A percentile compares a stretch with the other conserved stretches of the same genome.
Conservation (phyloP, 2,888 invertebrate species). For the Parapristionchus giblindavisi region DNA sequence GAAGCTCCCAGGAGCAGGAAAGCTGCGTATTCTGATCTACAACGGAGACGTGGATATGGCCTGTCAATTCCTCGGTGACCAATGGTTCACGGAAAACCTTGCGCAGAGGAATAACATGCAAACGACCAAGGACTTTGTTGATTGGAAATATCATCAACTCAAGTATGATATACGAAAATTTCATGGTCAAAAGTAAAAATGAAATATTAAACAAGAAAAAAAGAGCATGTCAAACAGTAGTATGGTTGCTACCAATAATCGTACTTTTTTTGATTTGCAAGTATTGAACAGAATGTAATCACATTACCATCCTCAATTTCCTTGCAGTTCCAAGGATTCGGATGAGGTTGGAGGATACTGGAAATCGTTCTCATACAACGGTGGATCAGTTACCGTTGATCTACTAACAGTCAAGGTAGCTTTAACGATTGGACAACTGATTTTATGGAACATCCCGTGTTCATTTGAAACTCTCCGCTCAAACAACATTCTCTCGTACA, state of each 20-base stretch:
- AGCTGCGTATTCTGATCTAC: slow-evolving; percentile 57
- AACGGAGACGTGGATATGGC: slow-evolving; percentile 66
- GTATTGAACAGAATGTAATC: not conserved
- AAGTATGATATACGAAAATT: no score
- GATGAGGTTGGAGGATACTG: slow-evolving; percentile 44
- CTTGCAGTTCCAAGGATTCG: not conserved
- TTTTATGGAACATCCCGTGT: no score
- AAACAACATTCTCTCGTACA: no score
- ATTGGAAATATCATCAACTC: slow-evolving; percentile 58
- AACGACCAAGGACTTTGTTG: slow-evolving; percentile 39
- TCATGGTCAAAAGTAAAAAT: no score
- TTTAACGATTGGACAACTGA: no score
- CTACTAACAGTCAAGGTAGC: slow-evolving; percentile 53
- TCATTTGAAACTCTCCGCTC: no score
- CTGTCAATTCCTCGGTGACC: slow-evolving; percentile 62
- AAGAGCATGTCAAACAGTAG: no score
- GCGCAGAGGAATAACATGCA: slow-evolving; percentile 47
- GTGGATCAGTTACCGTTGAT: slow-evolving; percentile 46
- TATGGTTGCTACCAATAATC: not conserved
- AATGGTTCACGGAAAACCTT: slow-evolving; percentile 63
- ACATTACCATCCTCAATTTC: not conserved
- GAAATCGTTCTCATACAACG: slow-evolving; percentile 46
- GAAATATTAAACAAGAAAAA: no score
- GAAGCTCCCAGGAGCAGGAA: not conserved
- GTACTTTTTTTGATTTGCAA: not conserved